Conservation (phyloP, 2,888 invertebrate species). For the Caenorhabditis panamensis region DNA sequence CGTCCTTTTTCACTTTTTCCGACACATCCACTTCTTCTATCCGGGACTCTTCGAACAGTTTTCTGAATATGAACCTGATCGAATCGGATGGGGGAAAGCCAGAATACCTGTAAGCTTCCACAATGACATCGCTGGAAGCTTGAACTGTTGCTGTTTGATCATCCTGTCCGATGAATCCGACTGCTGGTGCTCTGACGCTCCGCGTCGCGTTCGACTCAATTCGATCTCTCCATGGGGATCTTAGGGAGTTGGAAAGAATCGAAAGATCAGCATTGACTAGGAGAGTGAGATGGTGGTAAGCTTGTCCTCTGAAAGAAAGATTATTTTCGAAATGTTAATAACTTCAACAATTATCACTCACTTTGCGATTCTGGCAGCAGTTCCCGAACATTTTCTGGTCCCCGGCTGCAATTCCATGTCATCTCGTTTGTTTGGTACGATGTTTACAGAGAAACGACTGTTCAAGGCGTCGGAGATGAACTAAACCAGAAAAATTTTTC, state of each 20-base stretch:
- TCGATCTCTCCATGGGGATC: conserved; percentile 84
- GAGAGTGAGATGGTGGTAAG: conserved; percentile 98
- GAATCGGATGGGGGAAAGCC: too few relatives aligned
- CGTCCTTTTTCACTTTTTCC: conserved; percentile 8
- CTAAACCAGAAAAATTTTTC: conserved; percentile 82
- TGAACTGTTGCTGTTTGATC: conserved; percentile 84
- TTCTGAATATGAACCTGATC: too few relatives aligned
- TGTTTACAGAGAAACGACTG: conserved; percentile 83
- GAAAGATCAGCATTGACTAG: conserved; percentile 87
- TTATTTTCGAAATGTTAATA: too few relatives aligned
- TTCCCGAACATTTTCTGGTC: conserved; percentile 87
- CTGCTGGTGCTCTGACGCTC: conserved; percentile 87
- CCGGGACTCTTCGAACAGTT: conserved; percentile 81
- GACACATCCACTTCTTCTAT: conserved; percentile 79
- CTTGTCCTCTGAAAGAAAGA: conserved; percentile 85
- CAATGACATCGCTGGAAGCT: conserved; percentile 87
- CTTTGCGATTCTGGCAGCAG: conserved; percentile 91
- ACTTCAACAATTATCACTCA: too few relatives aligned
- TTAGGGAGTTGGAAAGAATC: conserved; percentile 66
- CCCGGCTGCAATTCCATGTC: conserved; percentile 87
- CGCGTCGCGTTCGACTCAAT: conserved; percentile 91
- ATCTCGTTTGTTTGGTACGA: conserved; percentile 87
- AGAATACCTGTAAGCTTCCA: conserved; percentile 85
- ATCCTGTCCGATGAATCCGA: conserved; percentile 89
- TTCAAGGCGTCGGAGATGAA: conserved; percentile 90